A percentile compares a stretch with the other conserved stretches of the same genome.
phyloP scores from a whole-genome alignment of 2,888 invertebrate species.

The Tachina fera region DNA sequence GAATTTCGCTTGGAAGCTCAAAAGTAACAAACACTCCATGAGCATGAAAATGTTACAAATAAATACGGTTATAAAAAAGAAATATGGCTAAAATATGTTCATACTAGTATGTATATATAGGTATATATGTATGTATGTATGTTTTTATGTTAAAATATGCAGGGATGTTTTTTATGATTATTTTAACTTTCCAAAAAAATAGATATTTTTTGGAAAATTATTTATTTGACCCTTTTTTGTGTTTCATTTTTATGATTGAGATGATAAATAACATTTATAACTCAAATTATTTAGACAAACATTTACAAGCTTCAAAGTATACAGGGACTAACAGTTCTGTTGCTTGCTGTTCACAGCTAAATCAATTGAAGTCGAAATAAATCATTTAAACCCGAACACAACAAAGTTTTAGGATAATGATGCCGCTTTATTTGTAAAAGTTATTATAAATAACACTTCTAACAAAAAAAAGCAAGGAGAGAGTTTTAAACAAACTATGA shows the following conservation, averaged over 20 bases:
- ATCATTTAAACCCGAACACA: slow-evolving; percentile 23
- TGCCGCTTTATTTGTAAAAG: slow-evolving; percentile 28
- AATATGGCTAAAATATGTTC: background rate
- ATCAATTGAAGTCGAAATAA: slow-evolving; percentile 47
- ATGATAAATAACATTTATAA: slow-evolving; percentile 59
- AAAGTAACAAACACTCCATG: slow-evolving; percentile 15
- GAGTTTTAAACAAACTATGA: background rate
- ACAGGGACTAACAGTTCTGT: background rate
- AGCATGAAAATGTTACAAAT: slow-evolving; percentile 49
- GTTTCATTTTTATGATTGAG: slow-evolving; percentile 10
- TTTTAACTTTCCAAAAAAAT: too few species aligned
- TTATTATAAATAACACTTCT: slow-evolving; percentile 21
- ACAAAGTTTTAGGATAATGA: slow-evolving; percentile 21
- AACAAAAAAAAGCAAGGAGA: background rate
- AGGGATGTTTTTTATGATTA: slow-evolving; percentile 31
- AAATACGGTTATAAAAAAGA: slow-evolving; percentile 14
- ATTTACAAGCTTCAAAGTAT: slow-evolving; percentile 22
- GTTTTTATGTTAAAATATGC: background rate
- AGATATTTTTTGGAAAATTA: slow-evolving; percentile 35
- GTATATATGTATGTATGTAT: too few species aligned
- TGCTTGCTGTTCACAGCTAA: slow-evolving; percentile 8
- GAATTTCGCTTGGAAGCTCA: slow-evolving; percentile 19
- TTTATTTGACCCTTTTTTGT: slow-evolving; percentile 61
- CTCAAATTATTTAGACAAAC: slow-evolving; percentile 66
- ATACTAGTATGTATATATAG: too few species aligned